These are phyloP conservation scores for Champsocephalus esox DNA, from an alignment of 2,797 vertebrate species.

Conservation along the genomic window DNA sequence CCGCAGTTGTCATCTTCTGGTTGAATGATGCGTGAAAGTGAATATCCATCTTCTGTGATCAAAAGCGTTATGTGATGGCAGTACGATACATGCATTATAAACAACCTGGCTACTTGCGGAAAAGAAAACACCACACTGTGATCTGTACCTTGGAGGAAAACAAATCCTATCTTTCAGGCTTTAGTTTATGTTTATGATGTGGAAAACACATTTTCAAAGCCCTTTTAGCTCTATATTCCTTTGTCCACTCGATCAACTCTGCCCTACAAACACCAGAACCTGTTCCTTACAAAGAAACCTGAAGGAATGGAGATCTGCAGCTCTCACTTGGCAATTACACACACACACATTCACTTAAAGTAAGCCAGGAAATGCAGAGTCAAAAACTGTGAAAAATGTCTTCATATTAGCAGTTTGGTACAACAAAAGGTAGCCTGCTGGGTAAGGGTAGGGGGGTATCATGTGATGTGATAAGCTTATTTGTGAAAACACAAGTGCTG, in stretches of 20 bases:
- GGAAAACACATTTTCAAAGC: constrained; percentile 21
- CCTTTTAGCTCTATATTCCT: constrained; percentile 17
- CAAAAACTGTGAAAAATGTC: constrained; percentile 52
- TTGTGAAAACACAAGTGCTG: constrained; percentile 68
- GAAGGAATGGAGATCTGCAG: constrained; percentile 12
- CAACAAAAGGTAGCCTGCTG: constrained; percentile 60
- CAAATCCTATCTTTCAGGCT: constrained; percentile 13
- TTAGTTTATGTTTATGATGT: constrained; percentile 20
- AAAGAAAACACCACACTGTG: constrained; percentile 44
- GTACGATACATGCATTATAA: constrained; percentile 72
- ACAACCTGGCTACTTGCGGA: constrained; percentile 59
- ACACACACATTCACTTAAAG: constrained; percentile 17
- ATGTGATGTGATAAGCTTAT: constrained; percentile 73
- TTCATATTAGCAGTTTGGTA: constrained; percentile 63
- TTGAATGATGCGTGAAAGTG: constrained; percentile 82
- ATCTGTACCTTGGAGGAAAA: constrained; percentile 19
- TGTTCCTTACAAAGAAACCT: constrained; percentile 15
- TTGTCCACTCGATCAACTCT: constrained; percentile 25
- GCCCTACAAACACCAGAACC: background rate
- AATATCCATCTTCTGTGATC: constrained; percentile 82
- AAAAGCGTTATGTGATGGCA: constrained; percentile 70
- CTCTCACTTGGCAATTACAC: constrained; percentile 28
- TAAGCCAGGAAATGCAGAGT: constrained; percentile 33
- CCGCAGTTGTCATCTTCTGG: constrained; percentile 73
- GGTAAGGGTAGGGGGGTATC: constrained; percentile 47